phyloP scores from a whole-genome alignment of 2,888 invertebrate genomes.

The Erynnis tages region DNA sequence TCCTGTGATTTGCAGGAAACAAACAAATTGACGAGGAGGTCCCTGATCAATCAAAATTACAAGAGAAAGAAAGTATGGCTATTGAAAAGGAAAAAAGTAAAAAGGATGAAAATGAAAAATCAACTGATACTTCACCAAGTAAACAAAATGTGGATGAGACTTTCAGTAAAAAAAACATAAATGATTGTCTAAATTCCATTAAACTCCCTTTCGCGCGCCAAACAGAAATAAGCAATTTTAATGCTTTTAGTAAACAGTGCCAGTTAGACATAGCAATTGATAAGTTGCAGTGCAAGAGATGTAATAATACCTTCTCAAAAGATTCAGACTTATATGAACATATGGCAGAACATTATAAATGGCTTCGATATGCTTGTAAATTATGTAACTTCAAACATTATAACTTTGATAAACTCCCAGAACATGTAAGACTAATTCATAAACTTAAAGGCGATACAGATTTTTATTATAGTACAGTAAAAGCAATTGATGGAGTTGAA shows the following conservation, averaged over 20 bases:
- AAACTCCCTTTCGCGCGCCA: constrained; percentile 61
- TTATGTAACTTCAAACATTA: constrained; percentile 87
- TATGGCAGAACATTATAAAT: constrained; percentile 85
- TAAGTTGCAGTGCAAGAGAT: constrained; percentile 75
- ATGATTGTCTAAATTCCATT: constrained; percentile 37
- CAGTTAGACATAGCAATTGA: constrained; percentile 61
- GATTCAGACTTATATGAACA: constrained; percentile 81
- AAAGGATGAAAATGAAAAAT: background rate
- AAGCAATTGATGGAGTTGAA: constrained; percentile 65
- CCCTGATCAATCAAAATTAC: constrained; percentile 26
- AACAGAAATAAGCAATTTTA: constrained; percentile 64
- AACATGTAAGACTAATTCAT: constrained; percentile 84
- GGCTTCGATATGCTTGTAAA: constrained; percentile 89
- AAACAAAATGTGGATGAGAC: constrained; percentile 6
- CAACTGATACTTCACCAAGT: background rate
- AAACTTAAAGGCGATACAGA: constrained; percentile 80
- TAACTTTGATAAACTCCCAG: constrained; percentile 83
- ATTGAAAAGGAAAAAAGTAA: constrained; percentile 6
- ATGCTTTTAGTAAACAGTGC: constrained; percentile 61
- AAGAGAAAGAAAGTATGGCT: constrained; percentile 7
- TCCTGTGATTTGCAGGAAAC: constrained; percentile 13
- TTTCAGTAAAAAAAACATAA: constrained; percentile 21
- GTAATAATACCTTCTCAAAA: constrained; percentile 71
- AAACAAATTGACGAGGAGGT: constrained; percentile 24
- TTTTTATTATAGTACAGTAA: constrained; percentile 72